Evolutionary conservation across 35 echinoderm and acorn worm genomes (phyloP).

Genomic region (Diadema setosum): DNA sequence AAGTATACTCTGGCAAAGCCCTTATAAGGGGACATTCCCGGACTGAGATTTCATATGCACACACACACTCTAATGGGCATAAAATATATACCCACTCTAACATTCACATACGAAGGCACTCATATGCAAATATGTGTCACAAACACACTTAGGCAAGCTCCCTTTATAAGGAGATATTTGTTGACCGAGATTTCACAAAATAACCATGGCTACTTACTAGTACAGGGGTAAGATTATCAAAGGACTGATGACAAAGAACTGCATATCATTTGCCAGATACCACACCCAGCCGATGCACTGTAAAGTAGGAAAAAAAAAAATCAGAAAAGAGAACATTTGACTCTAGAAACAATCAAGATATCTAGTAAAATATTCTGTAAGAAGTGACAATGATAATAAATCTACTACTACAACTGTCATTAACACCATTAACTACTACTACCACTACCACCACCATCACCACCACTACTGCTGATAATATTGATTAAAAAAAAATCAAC

Average conservation of each 20-base stretch:
- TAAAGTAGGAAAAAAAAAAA: neutral
- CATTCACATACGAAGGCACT: neutral
- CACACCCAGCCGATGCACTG: slow-evolving; percentile 92
- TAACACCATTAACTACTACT: neutral
- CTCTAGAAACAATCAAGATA: neutral
- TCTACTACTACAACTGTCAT: neutral
- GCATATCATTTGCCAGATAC: slow-evolving; percentile 95
- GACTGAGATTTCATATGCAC: neutral
- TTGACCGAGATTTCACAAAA: too few relatives aligned
- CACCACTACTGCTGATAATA: neutral
- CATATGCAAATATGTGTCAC: neutral
- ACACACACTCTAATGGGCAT: neutral
- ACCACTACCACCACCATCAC: neutral
- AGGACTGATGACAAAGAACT: slow-evolving; percentile 85
- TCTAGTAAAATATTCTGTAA: neutral
- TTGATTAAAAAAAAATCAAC: neutral
- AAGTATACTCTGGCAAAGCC: too few relatives aligned
- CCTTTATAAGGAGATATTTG: too few relatives aligned
- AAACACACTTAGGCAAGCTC: neutral
- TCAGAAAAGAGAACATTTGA: neutral
- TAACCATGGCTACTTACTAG: neutral
- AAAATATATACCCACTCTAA: neutral
- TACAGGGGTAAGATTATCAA: slow-evolving; percentile 43
- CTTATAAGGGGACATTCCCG: neutral
- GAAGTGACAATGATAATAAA: neutral